Evolutionary conservation across 2,113 vertebrate genomes (phyloP).

Genomic region (Eudyptes chrysolophus): DNA sequence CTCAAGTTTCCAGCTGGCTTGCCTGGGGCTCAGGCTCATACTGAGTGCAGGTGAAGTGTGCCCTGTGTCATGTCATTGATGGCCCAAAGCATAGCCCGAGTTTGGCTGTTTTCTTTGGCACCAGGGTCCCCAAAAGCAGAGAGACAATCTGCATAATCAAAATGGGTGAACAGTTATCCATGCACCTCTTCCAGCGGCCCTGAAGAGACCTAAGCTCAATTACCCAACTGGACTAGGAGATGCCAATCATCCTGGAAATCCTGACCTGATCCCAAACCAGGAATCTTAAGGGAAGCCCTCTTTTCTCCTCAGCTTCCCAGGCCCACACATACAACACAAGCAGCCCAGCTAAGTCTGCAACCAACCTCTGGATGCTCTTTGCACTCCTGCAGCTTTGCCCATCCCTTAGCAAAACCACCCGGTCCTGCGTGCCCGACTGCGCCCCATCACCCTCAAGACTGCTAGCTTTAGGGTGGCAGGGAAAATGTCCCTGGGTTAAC

Average conservation of each 20-base stretch:
- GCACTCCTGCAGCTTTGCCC: neutral
- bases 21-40: neutral
- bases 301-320: neutral
- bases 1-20: neutral
- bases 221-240: neutral
- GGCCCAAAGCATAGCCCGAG: neutral
- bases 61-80: neutral
- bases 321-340: neutral
- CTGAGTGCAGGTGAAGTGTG: neutral
- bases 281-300: neutral
- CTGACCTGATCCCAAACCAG: neutral
- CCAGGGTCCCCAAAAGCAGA: neutral
- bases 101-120: neutral
- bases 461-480: neutral
- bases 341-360: neutral
- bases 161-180: neutral
- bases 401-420: neutral
- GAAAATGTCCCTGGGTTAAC: neutral
- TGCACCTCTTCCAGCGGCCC: neutral
- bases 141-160: neutral
- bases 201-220: neutral
- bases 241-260: neutral
- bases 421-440: rapidly evolving
- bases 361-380: neutral
- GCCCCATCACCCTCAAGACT: neutral